Evolutionary conservation across 2,113 vertebrate genomes (phyloP).

Genomic region (Pedionomus torquatus): DNA sequence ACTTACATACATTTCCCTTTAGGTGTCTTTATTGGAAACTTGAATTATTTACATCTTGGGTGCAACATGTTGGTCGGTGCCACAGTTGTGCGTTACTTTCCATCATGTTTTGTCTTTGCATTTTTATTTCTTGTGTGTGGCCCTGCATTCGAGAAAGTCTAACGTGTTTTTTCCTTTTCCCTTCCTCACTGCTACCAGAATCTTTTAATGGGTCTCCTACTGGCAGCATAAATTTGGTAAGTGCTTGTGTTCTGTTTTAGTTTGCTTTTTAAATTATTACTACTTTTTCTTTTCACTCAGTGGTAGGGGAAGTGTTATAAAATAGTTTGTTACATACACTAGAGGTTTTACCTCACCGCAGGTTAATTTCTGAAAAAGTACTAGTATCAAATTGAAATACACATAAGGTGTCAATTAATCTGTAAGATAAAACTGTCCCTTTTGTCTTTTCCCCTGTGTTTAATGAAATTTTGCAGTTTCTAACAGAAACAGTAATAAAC

Average conservation of each 20-base stretch:
- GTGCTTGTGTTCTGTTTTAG: constrained; percentile 31
- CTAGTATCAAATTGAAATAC: background rate
- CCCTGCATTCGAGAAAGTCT: background rate
- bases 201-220: constrained; percentile 98
- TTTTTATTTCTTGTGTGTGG: constrained; percentile 9
- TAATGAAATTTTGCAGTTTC: background rate
- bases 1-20: background rate
- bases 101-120: background rate
- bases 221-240: constrained; percentile 95
- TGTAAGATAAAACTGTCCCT: background rate
- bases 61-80: background rate
- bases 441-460: background rate
- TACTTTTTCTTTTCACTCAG: background rate
- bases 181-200: constrained; percentile 72
- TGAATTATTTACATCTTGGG: background rate
- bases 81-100: background rate
- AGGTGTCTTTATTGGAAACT: background rate
- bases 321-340: background rate
- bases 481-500: background rate
- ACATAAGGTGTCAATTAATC: background rate
- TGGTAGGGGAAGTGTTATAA: background rate
- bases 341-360: background rate
- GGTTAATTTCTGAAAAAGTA: background rate
- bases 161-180: constrained; percentile 45
- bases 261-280: background rate